phyloP scores from a whole-genome alignment of 2,888 invertebrate genomes.

The Antheraea assamensis region DNA sequence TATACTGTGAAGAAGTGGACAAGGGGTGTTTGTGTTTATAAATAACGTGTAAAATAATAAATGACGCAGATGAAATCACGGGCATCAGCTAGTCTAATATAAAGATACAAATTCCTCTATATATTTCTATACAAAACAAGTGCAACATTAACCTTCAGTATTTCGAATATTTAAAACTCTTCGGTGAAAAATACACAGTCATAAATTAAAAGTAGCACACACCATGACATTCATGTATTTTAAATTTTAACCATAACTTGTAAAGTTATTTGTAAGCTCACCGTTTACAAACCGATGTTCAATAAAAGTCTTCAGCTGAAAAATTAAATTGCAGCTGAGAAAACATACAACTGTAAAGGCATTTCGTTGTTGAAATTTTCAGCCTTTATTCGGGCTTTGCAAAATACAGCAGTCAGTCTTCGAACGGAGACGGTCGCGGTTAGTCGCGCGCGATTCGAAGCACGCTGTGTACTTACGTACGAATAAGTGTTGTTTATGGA shows the following conservation, averaged over 20 bases:
- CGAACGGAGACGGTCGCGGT: neutral
- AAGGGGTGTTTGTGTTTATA: no score
- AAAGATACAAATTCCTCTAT: no score
- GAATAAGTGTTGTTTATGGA: neutral
- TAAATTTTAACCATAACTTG: neutral
- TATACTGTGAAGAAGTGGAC: no score
- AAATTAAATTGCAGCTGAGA: conserved; percentile 1
- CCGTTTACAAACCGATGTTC: neutral
- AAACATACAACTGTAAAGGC: neutral
- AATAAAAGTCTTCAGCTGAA: neutral
- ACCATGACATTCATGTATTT: neutral
- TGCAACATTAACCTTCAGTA: neutral
- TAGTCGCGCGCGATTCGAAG: neutral
- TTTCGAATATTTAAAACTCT: neutral
- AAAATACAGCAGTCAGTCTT: conserved; percentile 3
- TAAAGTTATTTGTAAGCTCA: conserved; percentile 8
- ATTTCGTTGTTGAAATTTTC: conserved; percentile 6
- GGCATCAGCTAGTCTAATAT: no score
- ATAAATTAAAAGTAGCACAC: neutral
- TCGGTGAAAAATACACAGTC: neutral
- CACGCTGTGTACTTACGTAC: neutral
- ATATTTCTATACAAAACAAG: neutral
- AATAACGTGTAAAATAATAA: no score
- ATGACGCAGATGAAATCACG: no score
- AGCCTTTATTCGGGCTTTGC: neutral